Evolutionary conservation across 2,113 vertebrate genomes (phyloP).

Genomic region (Leptocoma aspasia): DNA sequence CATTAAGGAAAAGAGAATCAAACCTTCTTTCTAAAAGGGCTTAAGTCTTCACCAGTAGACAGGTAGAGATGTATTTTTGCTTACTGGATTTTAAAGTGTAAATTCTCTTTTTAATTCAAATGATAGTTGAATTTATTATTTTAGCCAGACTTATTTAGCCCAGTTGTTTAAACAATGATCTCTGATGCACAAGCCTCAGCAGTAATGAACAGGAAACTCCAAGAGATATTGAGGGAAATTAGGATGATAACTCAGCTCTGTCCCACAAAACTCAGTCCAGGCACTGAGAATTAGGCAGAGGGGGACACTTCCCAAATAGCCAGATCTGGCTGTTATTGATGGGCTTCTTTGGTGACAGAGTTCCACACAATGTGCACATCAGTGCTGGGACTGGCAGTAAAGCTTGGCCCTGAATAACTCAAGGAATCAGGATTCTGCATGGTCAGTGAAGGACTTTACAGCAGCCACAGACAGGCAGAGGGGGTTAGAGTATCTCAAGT

Average conservation of each 20-base stretch:
- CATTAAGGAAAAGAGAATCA: neutral
- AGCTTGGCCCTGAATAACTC: neutral
- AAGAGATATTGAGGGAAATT: neutral
- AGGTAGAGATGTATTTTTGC: neutral
- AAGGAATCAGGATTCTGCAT: neutral
- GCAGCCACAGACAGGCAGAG: neutral
- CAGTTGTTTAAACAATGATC: neutral
- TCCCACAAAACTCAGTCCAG: neutral
- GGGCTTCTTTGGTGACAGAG: neutral
- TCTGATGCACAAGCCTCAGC: neutral
- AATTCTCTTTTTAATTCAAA: neutral
- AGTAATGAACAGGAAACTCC: neutral
- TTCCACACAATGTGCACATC: rapidly evolving
- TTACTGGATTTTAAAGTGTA: neutral
- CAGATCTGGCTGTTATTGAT: neutral
- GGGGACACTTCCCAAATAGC: neutral
- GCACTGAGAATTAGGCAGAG: neutral
- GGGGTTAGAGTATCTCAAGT: neutral
- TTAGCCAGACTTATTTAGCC: neutral
- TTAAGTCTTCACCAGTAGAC: neutral
- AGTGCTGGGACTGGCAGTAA: neutral
- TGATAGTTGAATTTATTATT: neutral
- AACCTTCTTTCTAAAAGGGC: neutral
- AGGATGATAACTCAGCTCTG: neutral
- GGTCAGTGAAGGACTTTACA: neutral